Conservation (phyloP, 2,888 invertebrate genomes). For the Dromius quadrimaculatus region DNA sequence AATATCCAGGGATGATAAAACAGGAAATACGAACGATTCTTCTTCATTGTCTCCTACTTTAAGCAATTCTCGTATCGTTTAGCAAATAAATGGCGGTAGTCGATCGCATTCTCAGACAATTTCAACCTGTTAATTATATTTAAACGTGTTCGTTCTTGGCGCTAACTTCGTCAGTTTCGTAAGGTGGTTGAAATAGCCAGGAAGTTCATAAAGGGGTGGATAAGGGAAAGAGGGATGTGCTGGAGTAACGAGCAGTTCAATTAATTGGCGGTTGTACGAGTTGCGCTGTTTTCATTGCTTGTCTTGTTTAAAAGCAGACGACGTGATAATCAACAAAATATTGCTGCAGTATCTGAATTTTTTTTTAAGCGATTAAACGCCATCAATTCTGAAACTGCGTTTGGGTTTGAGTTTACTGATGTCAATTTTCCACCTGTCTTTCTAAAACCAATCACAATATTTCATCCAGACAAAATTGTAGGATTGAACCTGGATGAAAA, state of each 20-base stretch:
- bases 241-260: conserved; percentile 49
- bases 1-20: no score
- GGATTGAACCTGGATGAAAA: no score
- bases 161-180: conserved; percentile 33
- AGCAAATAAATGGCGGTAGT: conserved; percentile 35
- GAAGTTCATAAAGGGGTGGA: not conserved
- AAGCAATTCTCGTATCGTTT: conserved; percentile 48
- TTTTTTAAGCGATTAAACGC: no score
- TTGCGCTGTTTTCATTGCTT: conserved; percentile 8
- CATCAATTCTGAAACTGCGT: no score
- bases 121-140: conserved; percentile 52
- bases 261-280: conserved; percentile 49
- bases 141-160: conserved; percentile 47
- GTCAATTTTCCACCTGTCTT: no score
- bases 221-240: not conserved
- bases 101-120: conserved; percentile 44
- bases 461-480: no score
- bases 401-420: no score
- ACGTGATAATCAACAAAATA: no score
- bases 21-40: conserved; percentile 44
- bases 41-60: conserved; percentile 48
- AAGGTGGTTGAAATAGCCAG: conserved; percentile 9
- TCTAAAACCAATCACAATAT: no score
- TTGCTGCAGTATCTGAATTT: no score
- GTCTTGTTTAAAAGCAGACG: no score